phyloP scores from a whole-genome alignment of 2,113 vertebrate species.

The Pleuronectes platessa region DNA sequence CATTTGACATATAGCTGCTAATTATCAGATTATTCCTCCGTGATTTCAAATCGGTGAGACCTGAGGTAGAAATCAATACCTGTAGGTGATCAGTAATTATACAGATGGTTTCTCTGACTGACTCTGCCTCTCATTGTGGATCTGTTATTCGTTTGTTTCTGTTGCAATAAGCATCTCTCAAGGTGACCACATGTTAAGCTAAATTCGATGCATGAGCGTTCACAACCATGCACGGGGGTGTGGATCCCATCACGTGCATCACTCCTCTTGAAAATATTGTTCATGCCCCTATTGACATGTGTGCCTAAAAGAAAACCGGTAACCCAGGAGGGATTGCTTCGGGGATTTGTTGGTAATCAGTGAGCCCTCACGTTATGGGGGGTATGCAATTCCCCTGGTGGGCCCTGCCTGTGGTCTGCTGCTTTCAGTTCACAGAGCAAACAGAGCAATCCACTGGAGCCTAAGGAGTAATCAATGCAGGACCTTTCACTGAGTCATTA shows the following conservation, averaged over 20 bases:
- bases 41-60: background rate
- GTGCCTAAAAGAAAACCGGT: slow-evolving; percentile 13
- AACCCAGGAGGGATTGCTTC: slow-evolving; percentile 4
- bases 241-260: background rate
- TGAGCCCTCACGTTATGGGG: background rate
- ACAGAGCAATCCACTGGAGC: slow-evolving; percentile 4
- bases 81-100: slow-evolving; percentile 15
- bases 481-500: slow-evolving; percentile 31
- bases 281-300: slow-evolving; percentile 12
- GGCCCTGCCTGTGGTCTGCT: slow-evolving; percentile 14
- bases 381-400: slow-evolving; percentile 19
- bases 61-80: slow-evolving; percentile 20
- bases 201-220: background rate
- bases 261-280: background rate
- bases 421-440: slow-evolving; percentile 2
- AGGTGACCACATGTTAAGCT: background rate
- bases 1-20: too few relatives aligned
- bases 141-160: slow-evolving; percentile 10
- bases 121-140: background rate
- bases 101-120: background rate
- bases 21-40: background rate
- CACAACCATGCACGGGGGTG: background rate
- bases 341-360: background rate
- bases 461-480: slow-evolving; percentile 33
- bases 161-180: background rate